Base-by-base conservation (phyloP, 1,140 invertebrate species). In the Diprion similis region DNA sequence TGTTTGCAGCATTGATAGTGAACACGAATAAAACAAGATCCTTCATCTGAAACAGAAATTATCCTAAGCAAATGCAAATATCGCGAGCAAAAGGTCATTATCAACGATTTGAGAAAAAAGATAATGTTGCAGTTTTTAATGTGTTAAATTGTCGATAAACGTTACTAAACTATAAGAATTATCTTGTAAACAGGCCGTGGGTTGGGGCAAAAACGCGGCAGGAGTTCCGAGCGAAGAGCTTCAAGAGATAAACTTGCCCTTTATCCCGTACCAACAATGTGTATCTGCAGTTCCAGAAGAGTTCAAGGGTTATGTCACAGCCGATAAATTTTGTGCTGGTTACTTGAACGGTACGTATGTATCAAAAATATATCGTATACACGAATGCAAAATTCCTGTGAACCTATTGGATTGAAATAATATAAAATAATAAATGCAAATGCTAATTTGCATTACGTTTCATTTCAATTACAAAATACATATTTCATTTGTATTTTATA, bases 241-340 rank as follows among this genome's bases (percentile, higher is more conserved):
- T 18, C 73, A 79, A 37, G 76, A 78, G 68, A 68, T 81, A 17
- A 77, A 69, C 64, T 70, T 82, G 68, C 79, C 79, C 11, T 82
- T 73, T 59, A 68, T 84, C n/a, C 73, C 75, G 2, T 82, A 77
- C 17, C 64, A 73, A 24, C 72, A 78, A 19, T 83, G 81, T 76
- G 47, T 76, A 15, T 72, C 76, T 10, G 65, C 67, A 10, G 79
- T 84, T 45, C 78, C 78, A 8, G 2, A n/a, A 15, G 78, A 81
- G 65, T 82, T 84, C 67, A 72, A 71, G 15, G 77, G 75, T 18
- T 82, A 65, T 48, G 75, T 84, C 46, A 84, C 80, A 9, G 59
- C 74, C 10, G 81, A 82, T 67, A 84, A 83, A 65, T 83, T 84
- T 48, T 82, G 81, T 37, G 81, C 81, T 70, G 81, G 79, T 10